Conservation (phyloP, 2,888 invertebrate species). For the Hypercompe scribonia region DNA sequence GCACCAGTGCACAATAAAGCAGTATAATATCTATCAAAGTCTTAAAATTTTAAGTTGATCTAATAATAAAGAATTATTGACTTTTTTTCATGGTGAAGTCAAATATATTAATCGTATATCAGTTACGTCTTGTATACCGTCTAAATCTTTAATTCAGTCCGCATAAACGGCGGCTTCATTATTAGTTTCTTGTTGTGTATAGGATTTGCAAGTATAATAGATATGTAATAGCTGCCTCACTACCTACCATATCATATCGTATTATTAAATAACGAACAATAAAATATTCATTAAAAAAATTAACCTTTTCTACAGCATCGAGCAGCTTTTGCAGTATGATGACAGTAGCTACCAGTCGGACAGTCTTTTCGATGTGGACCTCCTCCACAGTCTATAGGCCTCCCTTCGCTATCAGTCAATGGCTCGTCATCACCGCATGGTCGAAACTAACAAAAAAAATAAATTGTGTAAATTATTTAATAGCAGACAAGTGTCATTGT, state of each 20-base stretch:
- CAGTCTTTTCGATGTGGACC: slow-evolving; percentile 92
- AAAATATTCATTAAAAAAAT: background rate
- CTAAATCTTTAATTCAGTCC: no score
- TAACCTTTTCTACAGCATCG: slow-evolving; percentile 93
- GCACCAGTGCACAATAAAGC: no score
- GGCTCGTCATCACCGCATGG: slow-evolving; percentile 94
- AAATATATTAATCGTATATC: no score
- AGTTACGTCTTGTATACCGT: no score
- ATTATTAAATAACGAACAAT: background rate
- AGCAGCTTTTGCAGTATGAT: slow-evolving; percentile 92
- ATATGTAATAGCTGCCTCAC: background rate
- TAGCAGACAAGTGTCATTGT: background rate
- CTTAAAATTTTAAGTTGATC: no score
- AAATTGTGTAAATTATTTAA: background rate
- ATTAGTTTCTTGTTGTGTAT: no score
- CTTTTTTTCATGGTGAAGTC: no score
- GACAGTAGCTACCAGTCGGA: slow-evolving; percentile 94
- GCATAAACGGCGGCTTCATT: no score
- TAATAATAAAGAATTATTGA: no score
- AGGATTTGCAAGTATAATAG: no score
- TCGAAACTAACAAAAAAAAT: slow-evolving; percentile 70
- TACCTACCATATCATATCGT: background rate
- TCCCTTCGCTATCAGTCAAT: slow-evolving; percentile 88
- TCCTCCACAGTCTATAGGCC: slow-evolving; percentile 93
- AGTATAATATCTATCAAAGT: no score